Conservation (phyloP, 2,888 invertebrate species). For the Pheosia tremula region DNA sequence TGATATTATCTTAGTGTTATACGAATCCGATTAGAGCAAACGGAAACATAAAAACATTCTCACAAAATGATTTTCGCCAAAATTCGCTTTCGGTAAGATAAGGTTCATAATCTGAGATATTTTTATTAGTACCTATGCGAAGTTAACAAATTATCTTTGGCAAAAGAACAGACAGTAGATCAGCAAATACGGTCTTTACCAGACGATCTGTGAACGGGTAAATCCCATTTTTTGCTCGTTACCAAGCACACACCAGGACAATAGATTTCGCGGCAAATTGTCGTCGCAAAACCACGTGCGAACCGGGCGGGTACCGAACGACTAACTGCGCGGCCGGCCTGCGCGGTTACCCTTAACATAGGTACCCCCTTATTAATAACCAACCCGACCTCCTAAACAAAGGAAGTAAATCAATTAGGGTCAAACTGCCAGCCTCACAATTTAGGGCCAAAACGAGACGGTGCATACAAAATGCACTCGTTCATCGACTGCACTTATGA, state of each 20-base stretch:
- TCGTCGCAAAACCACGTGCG: slow-evolving; percentile 68
- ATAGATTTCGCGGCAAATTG: slow-evolving; percentile 64
- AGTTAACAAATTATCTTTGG: not conserved
- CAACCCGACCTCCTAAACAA: slow-evolving; percentile 74
- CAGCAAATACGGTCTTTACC: slow-evolving; percentile 34
- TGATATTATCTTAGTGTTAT: too few species aligned
- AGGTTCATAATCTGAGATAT: not conserved
- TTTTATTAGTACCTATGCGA: not conserved
- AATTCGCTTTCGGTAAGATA: slow-evolving; percentile 7
- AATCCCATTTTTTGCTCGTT: slow-evolving; percentile 54
- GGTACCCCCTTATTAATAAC: slow-evolving; percentile 71
- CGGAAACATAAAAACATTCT: too few species aligned
- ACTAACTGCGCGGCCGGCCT: slow-evolving; percentile 74
- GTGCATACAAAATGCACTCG: slow-evolving; percentile 49
- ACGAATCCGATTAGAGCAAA: too few species aligned
- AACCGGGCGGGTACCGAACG: slow-evolving; percentile 57
- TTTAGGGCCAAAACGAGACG: slow-evolving; percentile 38
- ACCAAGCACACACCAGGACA: slow-evolving; percentile 62
- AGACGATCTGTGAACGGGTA: slow-evolving; percentile 48
- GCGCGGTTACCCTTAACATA: slow-evolving; percentile 70
- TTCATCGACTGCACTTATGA: slow-evolving; percentile 57
- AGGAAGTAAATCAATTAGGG: slow-evolving; percentile 76
- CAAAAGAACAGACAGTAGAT: slow-evolving; percentile 16
- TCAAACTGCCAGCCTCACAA: slow-evolving; percentile 50
- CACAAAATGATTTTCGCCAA: not conserved